Evolutionary conservation across 2,797 vertebrate species (phyloP), one percentile per base, ranked within the genome.

Genomic region (Acanthiza pusilla): DNA sequence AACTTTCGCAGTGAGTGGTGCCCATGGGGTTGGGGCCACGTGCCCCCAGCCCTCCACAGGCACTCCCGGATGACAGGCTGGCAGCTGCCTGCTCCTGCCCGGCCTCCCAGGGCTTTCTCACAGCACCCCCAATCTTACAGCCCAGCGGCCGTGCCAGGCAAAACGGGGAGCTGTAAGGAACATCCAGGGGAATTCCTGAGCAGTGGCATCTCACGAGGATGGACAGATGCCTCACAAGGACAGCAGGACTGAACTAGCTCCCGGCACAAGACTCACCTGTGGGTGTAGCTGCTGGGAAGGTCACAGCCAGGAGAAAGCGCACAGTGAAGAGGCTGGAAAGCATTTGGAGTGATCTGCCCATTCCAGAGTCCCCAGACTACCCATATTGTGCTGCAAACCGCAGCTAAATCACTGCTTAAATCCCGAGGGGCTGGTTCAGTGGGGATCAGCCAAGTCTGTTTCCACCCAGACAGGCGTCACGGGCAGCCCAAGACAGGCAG

Each of bases 1-100:
- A 6, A 2, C 30, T 68, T 68, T 68, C 58, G 30, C 86, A 86
- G 61, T 0, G 0, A 53, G 32, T 21, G 1, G 11, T 14, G 36
- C 19, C 9, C 0, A 0, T 1, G 1, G 32, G 43, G 27, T 4
- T 0, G 0, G 43, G n/a, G 42, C 20, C 2, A 0, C 8, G 19
- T 40, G 32, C 43, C 3, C 50, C 45, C 68, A 45, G 53, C 60
- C 13, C 29, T 65, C 34, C 0, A 0, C 76, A 51, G 58, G 36
- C 1, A 2, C 14, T 70, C 43, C 23, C 0, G 0, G 48, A 26
- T 5, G 6, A 51, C 10, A 62, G 62, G 23, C 71, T 81, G 51
- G 58, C 47, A 63, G 78, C 74, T 55, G 43, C 18, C 78, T 43
- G 81, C 62, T 79, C 45, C 73, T 47, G 51, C 45, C 45, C 16